Evolutionary conservation across 2,888 invertebrate species (phyloP).

Genomic region (Cyclophora albipunctata): DNA sequence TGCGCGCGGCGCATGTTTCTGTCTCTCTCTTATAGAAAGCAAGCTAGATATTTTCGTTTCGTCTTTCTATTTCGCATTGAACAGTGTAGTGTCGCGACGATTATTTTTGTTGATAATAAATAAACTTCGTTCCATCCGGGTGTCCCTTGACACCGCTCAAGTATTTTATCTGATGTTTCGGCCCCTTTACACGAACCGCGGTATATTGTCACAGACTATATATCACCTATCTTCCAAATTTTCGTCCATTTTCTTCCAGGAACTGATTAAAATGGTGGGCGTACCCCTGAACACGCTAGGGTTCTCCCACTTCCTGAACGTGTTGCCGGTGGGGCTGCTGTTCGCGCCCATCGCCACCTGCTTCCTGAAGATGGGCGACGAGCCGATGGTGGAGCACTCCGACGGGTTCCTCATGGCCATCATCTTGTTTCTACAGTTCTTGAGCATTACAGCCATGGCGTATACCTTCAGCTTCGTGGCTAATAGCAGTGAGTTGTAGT

Average conservation of each 20-base stretch:
- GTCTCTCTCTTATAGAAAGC: too few species aligned
- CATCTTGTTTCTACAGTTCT: slow-evolving; percentile 17
- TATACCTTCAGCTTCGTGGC: slow-evolving; percentile 20
- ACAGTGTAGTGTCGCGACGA: too few species aligned
- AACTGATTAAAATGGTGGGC: slow-evolving; percentile 24
- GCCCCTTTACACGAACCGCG: too few species aligned
- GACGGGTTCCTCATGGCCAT: slow-evolving; percentile 12
- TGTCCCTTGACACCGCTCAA: too few species aligned
- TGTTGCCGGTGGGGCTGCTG: slow-evolving; percentile 10
- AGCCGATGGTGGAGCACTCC: slow-evolving; percentile 18
- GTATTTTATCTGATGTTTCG: too few species aligned
- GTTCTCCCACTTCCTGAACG: slow-evolving; percentile 21
- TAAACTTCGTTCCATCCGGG: too few species aligned
- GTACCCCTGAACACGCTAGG: slow-evolving; percentile 15
- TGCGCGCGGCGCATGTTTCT: too few species aligned
- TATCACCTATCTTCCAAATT: too few species aligned
- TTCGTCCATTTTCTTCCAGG: slow-evolving; percentile 12
- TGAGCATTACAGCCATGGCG: slow-evolving; percentile 16
- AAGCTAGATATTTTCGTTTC: too few species aligned
- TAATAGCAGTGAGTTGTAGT: slow-evolving; percentile 20
- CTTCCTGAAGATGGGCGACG: slow-evolving; percentile 11
- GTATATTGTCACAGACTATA: too few species aligned
- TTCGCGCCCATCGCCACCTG: slow-evolving; percentile 11
- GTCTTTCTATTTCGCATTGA: too few species aligned
- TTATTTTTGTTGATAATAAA: too few species aligned